phyloP scores from a whole-genome alignment of 1,140 invertebrate species.

The Sitobion miscanthi region DNA sequence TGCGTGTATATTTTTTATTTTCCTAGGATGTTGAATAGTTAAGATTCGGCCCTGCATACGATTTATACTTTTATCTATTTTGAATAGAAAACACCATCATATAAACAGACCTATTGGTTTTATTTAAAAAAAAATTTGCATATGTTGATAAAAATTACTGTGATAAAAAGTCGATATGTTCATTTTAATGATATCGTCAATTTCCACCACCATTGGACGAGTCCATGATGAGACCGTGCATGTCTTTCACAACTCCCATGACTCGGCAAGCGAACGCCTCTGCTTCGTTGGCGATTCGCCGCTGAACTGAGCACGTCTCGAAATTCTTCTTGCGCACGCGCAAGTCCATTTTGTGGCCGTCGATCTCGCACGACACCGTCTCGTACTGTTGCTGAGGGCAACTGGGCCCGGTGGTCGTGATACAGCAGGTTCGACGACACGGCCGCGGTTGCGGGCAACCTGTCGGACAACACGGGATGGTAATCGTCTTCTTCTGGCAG shows the following conservation, averaged over 20 bases:
- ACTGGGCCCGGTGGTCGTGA: too few relatives aligned
- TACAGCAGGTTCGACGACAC: not conserved
- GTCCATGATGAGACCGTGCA: not conserved
- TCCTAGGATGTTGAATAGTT: not conserved
- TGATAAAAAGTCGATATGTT: not conserved
- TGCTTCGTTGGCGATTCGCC: not conserved
- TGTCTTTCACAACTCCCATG: not conserved
- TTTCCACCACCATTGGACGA: not conserved
- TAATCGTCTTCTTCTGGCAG: not conserved
- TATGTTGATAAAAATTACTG: not conserved
- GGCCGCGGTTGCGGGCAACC: not conserved
- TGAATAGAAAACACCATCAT: not conserved
- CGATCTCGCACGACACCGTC: not conserved
- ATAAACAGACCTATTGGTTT: not conserved
- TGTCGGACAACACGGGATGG: not conserved
- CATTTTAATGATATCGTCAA: not conserved
- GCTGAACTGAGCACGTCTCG: not conserved
- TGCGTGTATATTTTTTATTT: not conserved
- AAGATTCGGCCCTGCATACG: not conserved
- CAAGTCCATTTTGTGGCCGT: not conserved
- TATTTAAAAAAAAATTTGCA: not conserved
- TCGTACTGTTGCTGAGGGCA: not conserved
- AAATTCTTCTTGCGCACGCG: conserved; percentile 13
- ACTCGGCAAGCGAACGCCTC: not conserved
- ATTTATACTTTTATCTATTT: not conserved